Evolutionary conservation across 1,140 invertebrate species (phyloP), one percentile per base, ranked within the genome.

Genomic region (Coelopa frigida): DNA sequence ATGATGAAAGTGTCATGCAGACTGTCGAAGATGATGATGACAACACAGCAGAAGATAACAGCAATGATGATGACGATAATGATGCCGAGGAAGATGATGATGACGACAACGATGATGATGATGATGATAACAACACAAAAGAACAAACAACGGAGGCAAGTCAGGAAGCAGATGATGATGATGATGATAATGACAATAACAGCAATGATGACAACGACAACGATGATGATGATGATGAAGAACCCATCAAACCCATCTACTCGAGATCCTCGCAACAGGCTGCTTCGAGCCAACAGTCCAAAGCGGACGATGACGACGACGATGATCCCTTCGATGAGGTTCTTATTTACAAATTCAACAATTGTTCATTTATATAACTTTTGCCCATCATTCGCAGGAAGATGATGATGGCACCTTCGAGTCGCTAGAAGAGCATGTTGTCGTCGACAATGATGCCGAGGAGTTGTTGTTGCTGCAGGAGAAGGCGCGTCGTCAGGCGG

Each of bases 401-500:
- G 53, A 53, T 8, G 50, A 64, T 24, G 58, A 65, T 15, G 57
- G 56, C n/a, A 55, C 50, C 11, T 62, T 68, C 27, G 61, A 68
- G 31, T 66, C 65, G 2, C 47, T 59, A 0, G 65, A 71, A 46
- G 58, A 70, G 37, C n/a, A n/a, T n/a, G n/a, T n/a, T n/a, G 65
- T 68, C 14, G 62, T 61, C 5, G 66, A 67, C 22, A 67, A 69
- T 40, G 63, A 70, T 43, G 61, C 62, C 15, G 70, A 71, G 3
- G 61, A 58, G 37, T 53, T 63, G 15, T 18, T 52, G 24, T 37
- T 51, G 37, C 23, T 54, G n/a, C 51, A 55, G 37, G 42, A 54
- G 36, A 46, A 55, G 41, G 49, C 62, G 18, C 58, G 67, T 49
- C 40, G 50, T 38, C 41, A 55, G 41, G 47, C 55, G 29, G 52